Conservation (phyloP, 1,140 invertebrate genomes). For the Drosophila lowei region DNA sequence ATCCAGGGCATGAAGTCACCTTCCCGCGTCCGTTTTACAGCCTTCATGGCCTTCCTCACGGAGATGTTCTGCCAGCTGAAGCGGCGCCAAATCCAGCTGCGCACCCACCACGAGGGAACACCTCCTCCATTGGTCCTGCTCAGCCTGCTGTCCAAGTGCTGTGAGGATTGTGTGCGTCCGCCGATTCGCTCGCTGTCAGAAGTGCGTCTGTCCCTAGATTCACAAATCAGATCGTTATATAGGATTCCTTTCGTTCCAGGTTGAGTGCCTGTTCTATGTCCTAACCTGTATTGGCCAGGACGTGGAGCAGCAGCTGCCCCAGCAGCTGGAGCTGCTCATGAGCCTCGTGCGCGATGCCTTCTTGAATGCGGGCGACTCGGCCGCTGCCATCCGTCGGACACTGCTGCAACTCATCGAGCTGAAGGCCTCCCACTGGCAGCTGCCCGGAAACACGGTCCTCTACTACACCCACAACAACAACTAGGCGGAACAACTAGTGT, state of each 20-base stretch:
- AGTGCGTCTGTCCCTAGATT: conserved; percentile 81
- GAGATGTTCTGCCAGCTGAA: conserved; percentile 95
- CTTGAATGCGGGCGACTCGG: conserved; percentile 87
- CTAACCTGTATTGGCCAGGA: conserved; percentile 93
- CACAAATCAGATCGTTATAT: background rate
- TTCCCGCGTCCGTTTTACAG: conserved; percentile 87
- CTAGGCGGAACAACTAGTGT: conserved; percentile 10
- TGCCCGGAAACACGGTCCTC: conserved; percentile 92
- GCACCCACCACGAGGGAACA: conserved; percentile 87
- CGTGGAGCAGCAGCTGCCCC: conserved; percentile 90
- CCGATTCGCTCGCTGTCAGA: conserved; percentile 91
- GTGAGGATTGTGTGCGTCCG: conserved; percentile 91
- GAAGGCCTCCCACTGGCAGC: conserved; percentile 93
- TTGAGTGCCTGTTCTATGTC: conserved; percentile 93
- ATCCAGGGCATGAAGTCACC: conserved; percentile 81
- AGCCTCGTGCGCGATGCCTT: conserved; percentile 92
- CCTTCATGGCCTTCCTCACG: conserved; percentile 94
- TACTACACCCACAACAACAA: conserved; percentile 92
- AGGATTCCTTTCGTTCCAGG: conserved; percentile 83
- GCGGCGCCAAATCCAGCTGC: conserved; percentile 88
- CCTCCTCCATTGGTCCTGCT: conserved; percentile 89
- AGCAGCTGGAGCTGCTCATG: conserved; percentile 90
- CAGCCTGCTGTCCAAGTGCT: conserved; percentile 92
- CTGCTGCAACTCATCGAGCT: conserved; percentile 94
- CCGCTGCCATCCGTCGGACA: conserved; percentile 89